Conservation (phyloP, 1,140 invertebrate genomes). For the Mercenaria mercenaria region DNA sequence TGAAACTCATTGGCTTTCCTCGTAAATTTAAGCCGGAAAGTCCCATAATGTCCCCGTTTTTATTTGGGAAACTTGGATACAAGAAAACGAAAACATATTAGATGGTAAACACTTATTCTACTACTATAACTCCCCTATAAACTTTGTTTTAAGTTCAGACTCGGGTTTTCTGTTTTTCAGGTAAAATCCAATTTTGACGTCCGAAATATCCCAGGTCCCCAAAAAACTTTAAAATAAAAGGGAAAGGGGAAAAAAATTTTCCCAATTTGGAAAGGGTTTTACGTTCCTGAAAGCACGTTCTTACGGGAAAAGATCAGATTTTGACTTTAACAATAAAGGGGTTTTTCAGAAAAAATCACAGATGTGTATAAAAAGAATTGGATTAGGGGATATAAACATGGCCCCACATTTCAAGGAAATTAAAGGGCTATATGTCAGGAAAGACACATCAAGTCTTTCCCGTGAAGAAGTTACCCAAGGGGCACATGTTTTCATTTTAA, state of each 20-base stretch:
- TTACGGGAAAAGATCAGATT: neutral
- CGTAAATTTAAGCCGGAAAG: too few relatives aligned
- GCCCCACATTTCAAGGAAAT: slow-evolving; percentile 92
- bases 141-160: too few relatives aligned
- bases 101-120: too few relatives aligned
- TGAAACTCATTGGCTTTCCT: too few relatives aligned
- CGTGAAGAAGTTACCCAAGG: too few relatives aligned
- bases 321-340: slow-evolving; percentile 20
- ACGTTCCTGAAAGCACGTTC: slow-evolving; percentile 6
- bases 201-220: slow-evolving; percentile 94
- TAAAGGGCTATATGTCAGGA: slow-evolving; percentile 75
- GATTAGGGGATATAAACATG: slow-evolving; percentile 97
- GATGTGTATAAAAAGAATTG: slow-evolving; percentile 98
- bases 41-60: too few relatives aligned
- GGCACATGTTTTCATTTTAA: too few relatives aligned
- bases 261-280: slow-evolving; percentile 86
- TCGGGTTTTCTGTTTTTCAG: slow-evolving; percentile 70
- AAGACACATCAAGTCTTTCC: neutral
- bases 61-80: too few relatives aligned
- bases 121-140: too few relatives aligned
- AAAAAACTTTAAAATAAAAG: slow-evolving; percentile 97
- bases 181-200: slow-evolving; percentile 94
- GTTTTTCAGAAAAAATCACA: slow-evolving; percentile 88
- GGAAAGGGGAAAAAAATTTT: slow-evolving; percentile 93
- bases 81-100: too few relatives aligned